Conservation (phyloP, 2,888 invertebrate genomes). For the Eristalinus sepulchralis region DNA sequence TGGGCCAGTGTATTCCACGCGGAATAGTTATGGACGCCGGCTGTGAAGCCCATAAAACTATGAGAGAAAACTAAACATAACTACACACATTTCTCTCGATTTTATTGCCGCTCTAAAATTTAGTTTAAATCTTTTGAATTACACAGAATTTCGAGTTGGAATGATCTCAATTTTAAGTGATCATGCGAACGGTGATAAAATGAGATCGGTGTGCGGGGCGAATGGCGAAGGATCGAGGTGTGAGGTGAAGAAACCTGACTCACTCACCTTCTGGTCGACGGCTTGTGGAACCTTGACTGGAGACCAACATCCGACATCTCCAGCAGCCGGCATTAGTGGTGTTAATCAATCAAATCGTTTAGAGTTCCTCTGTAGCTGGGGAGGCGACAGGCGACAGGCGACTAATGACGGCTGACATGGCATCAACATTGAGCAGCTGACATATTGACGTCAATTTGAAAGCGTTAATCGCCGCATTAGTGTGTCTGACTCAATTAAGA, state of each 20-base stretch:
- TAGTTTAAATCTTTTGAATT: slow-evolving; percentile 16
- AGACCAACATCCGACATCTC: too few species aligned
- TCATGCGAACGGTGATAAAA: slow-evolving; percentile 9
- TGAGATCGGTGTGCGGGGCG: too few species aligned
- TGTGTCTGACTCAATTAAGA: slow-evolving; percentile 28
- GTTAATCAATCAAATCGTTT: slow-evolving; percentile 8
- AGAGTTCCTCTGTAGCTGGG: slow-evolving; percentile 5
- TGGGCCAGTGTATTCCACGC: neutral
- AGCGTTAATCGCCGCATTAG: slow-evolving; percentile 29
- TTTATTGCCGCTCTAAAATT: slow-evolving; percentile 27
- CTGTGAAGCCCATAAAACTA: slow-evolving; percentile 19
- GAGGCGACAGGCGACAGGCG: neutral
- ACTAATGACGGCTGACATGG: neutral
- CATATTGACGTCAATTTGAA: slow-evolving; percentile 36
- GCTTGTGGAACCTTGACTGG: neutral
- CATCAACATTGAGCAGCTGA: slow-evolving; percentile 14
- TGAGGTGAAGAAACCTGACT: neutral
- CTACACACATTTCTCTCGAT: slow-evolving; percentile 11
- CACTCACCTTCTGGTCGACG: neutral
- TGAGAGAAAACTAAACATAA: slow-evolving; percentile 2
- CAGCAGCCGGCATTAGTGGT: neutral
- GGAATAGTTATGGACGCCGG: slow-evolving; percentile 9
- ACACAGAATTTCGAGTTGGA: slow-evolving; percentile 8
- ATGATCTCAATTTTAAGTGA: slow-evolving; percentile 13
- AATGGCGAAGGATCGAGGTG: too few species aligned